A percentile compares a stretch with the other conserved stretches of the same genome.
Evolutionary conservation across 2,113 vertebrate genomes (phyloP).

Genomic region (Grammatotria lemairii): DNA sequence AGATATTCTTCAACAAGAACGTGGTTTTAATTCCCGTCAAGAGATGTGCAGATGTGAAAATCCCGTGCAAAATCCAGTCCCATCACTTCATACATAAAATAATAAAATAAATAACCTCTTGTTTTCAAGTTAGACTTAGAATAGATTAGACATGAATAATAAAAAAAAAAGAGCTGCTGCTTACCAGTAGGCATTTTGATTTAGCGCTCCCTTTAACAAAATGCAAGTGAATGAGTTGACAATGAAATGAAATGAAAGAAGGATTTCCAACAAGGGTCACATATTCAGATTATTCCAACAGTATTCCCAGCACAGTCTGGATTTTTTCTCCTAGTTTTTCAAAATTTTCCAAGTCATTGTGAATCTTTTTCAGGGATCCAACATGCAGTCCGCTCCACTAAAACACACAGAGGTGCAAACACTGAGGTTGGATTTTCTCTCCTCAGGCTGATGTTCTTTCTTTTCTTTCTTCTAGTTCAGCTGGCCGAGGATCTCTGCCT

Average conservation of each 20-base stretch:
- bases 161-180: not conserved
- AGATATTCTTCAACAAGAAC: not conserved
- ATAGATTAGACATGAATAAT: not conserved
- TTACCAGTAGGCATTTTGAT: slow-evolving; percentile 67
- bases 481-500: slow-evolving; percentile 22
- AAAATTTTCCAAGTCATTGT: slow-evolving; percentile 26
- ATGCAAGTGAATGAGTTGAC: not conserved
- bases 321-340: not conserved
- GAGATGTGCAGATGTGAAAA: not conserved
- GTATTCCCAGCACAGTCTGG: not conserved
- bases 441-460: not conserved
- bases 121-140: not conserved
- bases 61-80: not conserved
- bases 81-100: not conserved
- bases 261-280: slow-evolving; percentile 16
- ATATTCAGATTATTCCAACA: slow-evolving; percentile 53
- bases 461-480: slow-evolving; percentile 15
- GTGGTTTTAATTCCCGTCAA: not conserved
- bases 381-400: slow-evolving; percentile 5
- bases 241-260: not conserved
- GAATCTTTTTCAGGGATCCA: slow-evolving; percentile 4
- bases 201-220: slow-evolving; percentile 2
- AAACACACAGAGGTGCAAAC: not conserved
- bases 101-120: not conserved
- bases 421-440: not conserved